Percentiles rank a stretch among this genome's conserved stretches.
Evolutionary conservation across 1,140 invertebrate genomes (phyloP).

Genomic region (Orchestia grillus): DNA sequence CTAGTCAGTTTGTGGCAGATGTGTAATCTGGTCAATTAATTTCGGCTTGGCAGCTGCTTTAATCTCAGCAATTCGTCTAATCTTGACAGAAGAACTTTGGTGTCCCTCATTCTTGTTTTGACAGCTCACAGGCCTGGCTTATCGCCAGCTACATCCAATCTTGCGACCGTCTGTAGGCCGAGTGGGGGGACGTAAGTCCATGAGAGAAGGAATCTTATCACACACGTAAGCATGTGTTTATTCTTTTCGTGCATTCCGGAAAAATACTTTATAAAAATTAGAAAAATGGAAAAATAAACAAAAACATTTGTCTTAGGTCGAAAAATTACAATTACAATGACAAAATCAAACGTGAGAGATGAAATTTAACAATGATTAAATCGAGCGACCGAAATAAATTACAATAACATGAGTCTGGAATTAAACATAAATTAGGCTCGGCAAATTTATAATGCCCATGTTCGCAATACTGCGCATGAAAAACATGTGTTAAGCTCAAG

Average conservation of each 20-base stretch:
- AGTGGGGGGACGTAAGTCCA: neutral
- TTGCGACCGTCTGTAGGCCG: neutral
- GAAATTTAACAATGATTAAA: neutral
- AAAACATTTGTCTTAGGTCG: too few relatives aligned
- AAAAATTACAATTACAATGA: neutral
- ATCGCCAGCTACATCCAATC: constrained; percentile 29
- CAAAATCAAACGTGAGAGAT: neutral
- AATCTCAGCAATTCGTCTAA: constrained; percentile 41
- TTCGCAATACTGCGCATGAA: too few relatives aligned
- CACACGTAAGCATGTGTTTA: neutral
- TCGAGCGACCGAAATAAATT: too few relatives aligned
- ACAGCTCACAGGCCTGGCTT: neutral
- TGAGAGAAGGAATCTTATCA: neutral
- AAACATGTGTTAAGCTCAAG: too few relatives aligned
- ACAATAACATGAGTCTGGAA: too few relatives aligned
- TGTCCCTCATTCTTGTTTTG: constrained; percentile 32
- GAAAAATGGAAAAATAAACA: neutral
- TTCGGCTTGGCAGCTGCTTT: constrained; percentile 9
- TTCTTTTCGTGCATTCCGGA: neutral
- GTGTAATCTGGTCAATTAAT: constrained; percentile 45
- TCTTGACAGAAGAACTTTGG: constrained; percentile 2
- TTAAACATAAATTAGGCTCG: too few relatives aligned
- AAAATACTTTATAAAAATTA: neutral
- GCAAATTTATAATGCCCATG: too few relatives aligned
- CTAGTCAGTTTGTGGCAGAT: constrained; percentile 50